Percentiles rank a stretch among this genome's conserved stretches.
phyloP scores from a whole-genome alignment of 2,888 invertebrate species.

The Eurois occulta region DNA sequence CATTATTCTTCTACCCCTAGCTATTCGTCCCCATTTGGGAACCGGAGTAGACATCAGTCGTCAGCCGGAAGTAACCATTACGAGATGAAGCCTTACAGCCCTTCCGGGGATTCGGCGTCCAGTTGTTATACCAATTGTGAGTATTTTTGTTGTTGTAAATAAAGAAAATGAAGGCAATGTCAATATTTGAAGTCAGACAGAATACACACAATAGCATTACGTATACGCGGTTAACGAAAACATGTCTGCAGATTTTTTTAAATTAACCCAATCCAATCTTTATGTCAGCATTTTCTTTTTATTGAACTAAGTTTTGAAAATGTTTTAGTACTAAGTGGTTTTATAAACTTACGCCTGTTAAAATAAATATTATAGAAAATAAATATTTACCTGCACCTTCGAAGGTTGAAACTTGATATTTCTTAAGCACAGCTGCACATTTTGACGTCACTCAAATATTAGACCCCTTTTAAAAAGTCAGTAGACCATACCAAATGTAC shows the following conservation, averaged over 20 bases:
- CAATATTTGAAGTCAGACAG: background rate
- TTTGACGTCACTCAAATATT: constrained; percentile 28
- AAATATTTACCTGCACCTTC: constrained; percentile 27
- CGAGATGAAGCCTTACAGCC: constrained; percentile 89
- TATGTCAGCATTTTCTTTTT: background rate
- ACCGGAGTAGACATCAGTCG: constrained; percentile 82
- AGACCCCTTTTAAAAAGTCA: constrained; percentile 24
- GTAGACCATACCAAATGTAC: constrained; percentile 23
- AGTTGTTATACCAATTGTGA: constrained; percentile 88
- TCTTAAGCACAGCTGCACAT: constrained; percentile 38
- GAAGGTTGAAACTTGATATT: constrained; percentile 44
- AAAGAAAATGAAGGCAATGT: constrained; percentile 19
- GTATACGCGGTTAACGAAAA: background rate
- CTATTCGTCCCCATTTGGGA: constrained; percentile 86
- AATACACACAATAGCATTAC: background rate
- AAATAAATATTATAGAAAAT: background rate
- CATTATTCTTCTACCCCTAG: constrained; percentile 73
- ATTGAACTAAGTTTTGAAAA: background rate
- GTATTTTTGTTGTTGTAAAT: constrained; percentile 61
- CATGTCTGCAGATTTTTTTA: background rate
- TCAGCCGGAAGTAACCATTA: constrained; percentile 85
- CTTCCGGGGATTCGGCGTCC: constrained; percentile 86
- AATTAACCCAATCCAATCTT: too few species aligned
- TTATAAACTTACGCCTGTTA: background rate
- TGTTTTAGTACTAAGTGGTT: too few species aligned